Evolutionary conservation across 2,888 invertebrate species (phyloP), one percentile per base, ranked within the genome.

Genomic region (Phrixothrix hirtus): DNA sequence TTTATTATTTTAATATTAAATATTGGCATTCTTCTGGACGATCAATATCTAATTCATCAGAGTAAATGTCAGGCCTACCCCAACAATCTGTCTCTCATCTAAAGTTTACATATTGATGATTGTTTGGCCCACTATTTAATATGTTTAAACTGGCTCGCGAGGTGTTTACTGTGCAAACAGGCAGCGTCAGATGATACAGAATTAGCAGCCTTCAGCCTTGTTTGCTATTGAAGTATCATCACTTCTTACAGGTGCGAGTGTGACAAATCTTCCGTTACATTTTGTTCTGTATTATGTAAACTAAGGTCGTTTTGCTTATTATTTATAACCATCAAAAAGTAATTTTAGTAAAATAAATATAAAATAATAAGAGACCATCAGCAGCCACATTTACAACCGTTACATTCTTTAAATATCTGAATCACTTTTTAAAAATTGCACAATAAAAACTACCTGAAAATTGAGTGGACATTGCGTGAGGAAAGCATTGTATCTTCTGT

Each of bases 91-190:
- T 59, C 58, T 51, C 51, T 56, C 55, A 49, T 56, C 50, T 51
- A 49, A 53, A 48, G 58, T 55, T 56, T 41, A 59, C 52, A 46
- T 56, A 62, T 62, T 60, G 57, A 58, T 60, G 57, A 62, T 60
- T 66, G 64, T 66, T 67, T 68, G 62, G 65, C 61, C 62, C 63
- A 62, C 63, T 58, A 64, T 64, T 65, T 61, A 59, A 63, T 60
- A 59, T 73, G 72, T 73, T 73, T 72, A 68, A 73, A 69, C 71
- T 72, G 73, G 72, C 73, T 68, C 68, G 64, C 61, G 63, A 68
- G 64, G 61, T 73, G 73, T 73, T 73, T 73, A 71, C 70, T 65
- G 60, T 70, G 63, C 70, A 72, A 73, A 73, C 73, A 73, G 57
- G 65, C 61, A 62, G 62, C 63, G 67, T 66, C 65, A 67, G 68